Base-by-base conservation (phyloP, 2,113 vertebrate species). In the Mus musculus region DNA sequence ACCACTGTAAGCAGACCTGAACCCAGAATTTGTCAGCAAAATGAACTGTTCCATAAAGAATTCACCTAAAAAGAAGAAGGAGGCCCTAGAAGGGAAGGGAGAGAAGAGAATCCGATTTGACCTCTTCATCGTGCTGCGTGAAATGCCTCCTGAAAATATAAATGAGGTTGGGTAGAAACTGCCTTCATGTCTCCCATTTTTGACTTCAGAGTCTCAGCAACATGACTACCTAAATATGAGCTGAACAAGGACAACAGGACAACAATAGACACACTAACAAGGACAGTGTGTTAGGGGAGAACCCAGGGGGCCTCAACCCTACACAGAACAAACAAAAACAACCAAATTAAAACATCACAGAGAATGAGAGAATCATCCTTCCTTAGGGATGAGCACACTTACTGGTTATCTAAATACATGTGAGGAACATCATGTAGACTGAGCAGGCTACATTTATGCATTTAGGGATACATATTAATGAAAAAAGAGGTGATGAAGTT, bases 1-100 rank as follows among this genome's bases (percentile, higher is more conserved):
- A 49, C 26, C 92, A 13, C 72, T 89, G 54, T 75, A 94, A 94
- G 80, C 84, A 73, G 49, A 81, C 90, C 28, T 14, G 69, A 94
- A 95, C 39, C 12, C 63, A 63, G 11, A 73, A 81, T 63, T 78
- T 93, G 61, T 94, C 30, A 75, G 61, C 52, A 87, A 93, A 94
- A 80, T 52, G 61, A 90, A 39, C 36, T 71, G 9, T 7, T 61
- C 14, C 33, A 36, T 91, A 39, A 81, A 78, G 76, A 61, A 20
- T 36, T 87, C 33, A 42, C 8, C n/a, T 86, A 13, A 76, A 92
- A 4, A 28, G 6, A 89, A 9, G 26, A 42, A 42, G 8, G 54
- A 72, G 84, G 11, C 7, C 69, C 63, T 2, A 77, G 49, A 93
- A 59, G 14, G 7, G 3, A 75, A 52, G 5, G 39, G 9, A 63